These are phyloP conservation scores for Phyllopteryx taeniolatus DNA, from an alignment of 2,113 vertebrate genomes.

Conservation along the genomic window DNA sequence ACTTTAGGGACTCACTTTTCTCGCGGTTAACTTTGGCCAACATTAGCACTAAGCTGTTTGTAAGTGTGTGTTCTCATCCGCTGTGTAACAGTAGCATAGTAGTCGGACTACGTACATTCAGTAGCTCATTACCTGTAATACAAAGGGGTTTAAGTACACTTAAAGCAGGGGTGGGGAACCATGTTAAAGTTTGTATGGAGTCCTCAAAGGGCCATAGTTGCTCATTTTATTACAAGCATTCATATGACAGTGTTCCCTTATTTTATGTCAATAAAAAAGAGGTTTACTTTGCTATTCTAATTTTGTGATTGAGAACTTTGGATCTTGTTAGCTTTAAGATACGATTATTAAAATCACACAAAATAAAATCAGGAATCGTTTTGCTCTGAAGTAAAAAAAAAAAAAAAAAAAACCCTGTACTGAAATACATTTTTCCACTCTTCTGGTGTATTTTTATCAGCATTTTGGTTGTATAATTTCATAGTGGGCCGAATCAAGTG, in stretches of 20 bases:
- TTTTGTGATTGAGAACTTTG: too few relatives aligned
- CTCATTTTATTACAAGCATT: background rate
- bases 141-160: constrained; percentile 54
- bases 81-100: background rate
- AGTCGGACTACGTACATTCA: background rate
- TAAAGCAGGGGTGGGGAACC: constrained; percentile 27
- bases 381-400: too few relatives aligned
- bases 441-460: background rate
- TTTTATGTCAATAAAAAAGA: too few relatives aligned
- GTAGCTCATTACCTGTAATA: constrained; percentile 27
- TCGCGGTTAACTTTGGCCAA: background rate
- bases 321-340: too few relatives aligned
- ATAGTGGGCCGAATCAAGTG: too few relatives aligned
- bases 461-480: background rate
- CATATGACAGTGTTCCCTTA: background rate
- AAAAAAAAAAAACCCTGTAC: too few relatives aligned
- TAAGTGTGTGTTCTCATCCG: background rate
- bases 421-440: background rate
- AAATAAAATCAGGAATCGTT: too few relatives aligned
- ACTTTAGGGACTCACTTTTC: background rate
- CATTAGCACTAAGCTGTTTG: background rate
- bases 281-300: too few relatives aligned
- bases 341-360: too few relatives aligned
- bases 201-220: background rate
- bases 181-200: background rate